Conservation (phyloP, 1,140 invertebrate species). For the Bathynomus jamesi region DNA sequence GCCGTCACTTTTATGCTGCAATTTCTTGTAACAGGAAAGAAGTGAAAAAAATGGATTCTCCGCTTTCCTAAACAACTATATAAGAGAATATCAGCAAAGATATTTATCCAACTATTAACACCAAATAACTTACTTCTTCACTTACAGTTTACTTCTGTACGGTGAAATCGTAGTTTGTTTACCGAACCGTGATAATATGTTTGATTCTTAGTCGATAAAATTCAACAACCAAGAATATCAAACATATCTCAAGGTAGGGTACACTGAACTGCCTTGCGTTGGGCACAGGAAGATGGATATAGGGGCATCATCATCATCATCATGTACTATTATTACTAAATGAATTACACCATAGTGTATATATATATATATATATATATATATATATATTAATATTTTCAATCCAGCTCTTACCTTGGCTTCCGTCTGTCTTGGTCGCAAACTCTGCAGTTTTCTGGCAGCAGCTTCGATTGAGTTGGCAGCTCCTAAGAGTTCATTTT, state of each 20-base stretch:
- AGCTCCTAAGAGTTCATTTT: conserved; percentile 94
- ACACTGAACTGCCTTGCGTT: too few relatives aligned
- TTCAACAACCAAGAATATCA: conserved; percentile 99
- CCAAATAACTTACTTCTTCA: too few relatives aligned
- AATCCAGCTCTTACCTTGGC: conserved; percentile 40
- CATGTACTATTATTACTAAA: neutral
- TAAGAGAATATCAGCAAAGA: too few relatives aligned
- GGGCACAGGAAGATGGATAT: neutral
- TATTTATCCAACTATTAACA: too few relatives aligned
- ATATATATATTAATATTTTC: too few relatives aligned
- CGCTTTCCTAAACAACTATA: too few relatives aligned
- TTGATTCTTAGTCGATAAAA: conserved; percentile 93
- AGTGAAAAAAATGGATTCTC: too few relatives aligned
- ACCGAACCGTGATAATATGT: conserved; percentile 70
- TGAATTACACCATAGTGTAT: neutral
- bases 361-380: neutral
- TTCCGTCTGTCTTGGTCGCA: conserved; percentile 61
- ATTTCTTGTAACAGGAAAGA: too few relatives aligned
- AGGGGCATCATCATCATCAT: neutral
- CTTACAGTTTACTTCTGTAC: too few relatives aligned
- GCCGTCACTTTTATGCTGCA: too few relatives aligned
- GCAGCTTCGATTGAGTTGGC: conserved; percentile 97
- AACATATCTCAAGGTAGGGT: conserved; percentile 99
- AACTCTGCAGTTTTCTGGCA: conserved; percentile 84
- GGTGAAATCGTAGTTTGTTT: neutral